phyloP scores from a whole-genome alignment of 2,888 invertebrate species.

The Nasonia oneida region DNA sequence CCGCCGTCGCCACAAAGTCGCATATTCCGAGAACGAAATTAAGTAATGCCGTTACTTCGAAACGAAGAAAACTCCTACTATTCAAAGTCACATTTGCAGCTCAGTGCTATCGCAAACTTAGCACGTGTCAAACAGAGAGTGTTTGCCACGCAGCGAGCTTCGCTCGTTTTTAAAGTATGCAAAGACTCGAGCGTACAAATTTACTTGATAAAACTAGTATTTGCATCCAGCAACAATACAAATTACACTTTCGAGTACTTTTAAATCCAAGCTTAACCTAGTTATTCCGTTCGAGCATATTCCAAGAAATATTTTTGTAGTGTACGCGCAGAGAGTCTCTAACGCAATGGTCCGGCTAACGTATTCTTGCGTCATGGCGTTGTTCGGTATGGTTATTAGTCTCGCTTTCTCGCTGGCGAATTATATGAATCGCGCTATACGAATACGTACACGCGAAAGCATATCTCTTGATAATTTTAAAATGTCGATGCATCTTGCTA shows the following conservation, averaged over 20 bases:
- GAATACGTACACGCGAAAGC: not conserved
- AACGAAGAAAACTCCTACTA: not conserved
- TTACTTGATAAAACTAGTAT: not conserved
- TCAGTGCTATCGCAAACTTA: not conserved
- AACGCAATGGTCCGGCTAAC: slow-evolving; percentile 4
- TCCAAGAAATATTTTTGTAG: not conserved
- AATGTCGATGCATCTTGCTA: no score
- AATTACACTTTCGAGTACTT: not conserved
- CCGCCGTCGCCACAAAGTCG: not conserved
- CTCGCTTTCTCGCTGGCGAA: not conserved
- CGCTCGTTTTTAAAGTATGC: not conserved
- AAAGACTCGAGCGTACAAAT: not conserved
- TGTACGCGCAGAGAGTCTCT: not conserved
- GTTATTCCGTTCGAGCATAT: not conserved
- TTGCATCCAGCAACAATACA: not conserved
- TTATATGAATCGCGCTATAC: not conserved
- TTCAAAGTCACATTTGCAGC: not conserved
- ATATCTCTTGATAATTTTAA: no score
- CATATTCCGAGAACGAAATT: not conserved
- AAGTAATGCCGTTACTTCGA: not conserved
- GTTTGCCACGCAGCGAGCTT: not conserved
- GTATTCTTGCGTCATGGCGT: not conserved
- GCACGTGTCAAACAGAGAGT: not conserved
- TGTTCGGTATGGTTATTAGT: not conserved
- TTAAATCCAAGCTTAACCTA: not conserved